Base-by-base conservation (phyloP, 2,113 vertebrate genomes). In the Ancistrus triradiatus region DNA sequence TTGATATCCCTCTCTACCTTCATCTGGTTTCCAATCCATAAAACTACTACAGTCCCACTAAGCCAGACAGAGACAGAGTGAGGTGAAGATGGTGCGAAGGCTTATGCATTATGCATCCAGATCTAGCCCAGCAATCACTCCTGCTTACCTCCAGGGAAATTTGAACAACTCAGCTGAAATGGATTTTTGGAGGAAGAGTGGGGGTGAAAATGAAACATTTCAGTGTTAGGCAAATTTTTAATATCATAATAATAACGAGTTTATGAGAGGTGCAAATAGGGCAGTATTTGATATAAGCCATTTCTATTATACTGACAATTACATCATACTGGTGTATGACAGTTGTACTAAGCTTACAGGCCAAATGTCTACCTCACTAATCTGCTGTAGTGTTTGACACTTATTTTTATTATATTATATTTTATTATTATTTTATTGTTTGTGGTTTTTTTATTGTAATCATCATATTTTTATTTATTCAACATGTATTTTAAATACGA, bases 71-170 rank as follows among this genome's bases (percentile, higher is more conserved):
- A 15, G 28, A 19, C 13, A 37, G 59, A 42, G 21, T 7, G 60
- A 8, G 48, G 49, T 55, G 75, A 7, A 55, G 55, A 51, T 64
- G 62, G 44, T 46, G 22, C 25, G 22, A 71, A 48, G 24, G 43
- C 46, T 68, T 55, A 75, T 71, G 42, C 65, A 71, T 75, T 60
- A 71, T 75, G 68, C 61, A 75, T 75, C 44, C 50, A 43, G 63
- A 68, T 67, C 64, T 42, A 56, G 52, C 40, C 63, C 64, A 71
- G 68, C 60, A 64, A 75, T 71, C 69, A 55, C 64, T 59, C 47
- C 43, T 59, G 37, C 56, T 56, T 51, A 71, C 64, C 73, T 71
- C 53, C 17, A 17, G 68, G 68, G 50, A 68, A 50, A 60, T 63
- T 55, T 68, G 60, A 75, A 56, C 59, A 35, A 63, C 55, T 71